A percentile compares a stretch with the other conserved stretches of the same genome.
These are phyloP conservation scores for Hyppa rectilinea DNA, from an alignment of 2,888 invertebrate genomes.

Conservation along the genomic window DNA sequence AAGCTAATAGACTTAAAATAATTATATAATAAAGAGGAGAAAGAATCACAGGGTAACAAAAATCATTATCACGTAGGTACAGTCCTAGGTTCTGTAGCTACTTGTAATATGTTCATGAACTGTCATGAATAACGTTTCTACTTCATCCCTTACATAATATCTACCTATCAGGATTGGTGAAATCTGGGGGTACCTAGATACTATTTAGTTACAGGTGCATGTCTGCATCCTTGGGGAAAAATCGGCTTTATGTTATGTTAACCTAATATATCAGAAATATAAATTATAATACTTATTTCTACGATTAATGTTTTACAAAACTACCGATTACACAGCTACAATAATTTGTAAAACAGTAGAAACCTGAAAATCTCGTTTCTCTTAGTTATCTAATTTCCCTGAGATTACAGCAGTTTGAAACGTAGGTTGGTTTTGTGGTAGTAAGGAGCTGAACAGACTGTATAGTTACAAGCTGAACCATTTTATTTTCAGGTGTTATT, in stretches of 20 bases:
- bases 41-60: too few relatives aligned
- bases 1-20: too few relatives aligned
- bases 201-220: too few relatives aligned
- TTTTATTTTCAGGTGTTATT: neutral
- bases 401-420: conserved; percentile 33
- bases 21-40: too few relatives aligned
- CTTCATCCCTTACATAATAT: too few relatives aligned
- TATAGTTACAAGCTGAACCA: neutral
- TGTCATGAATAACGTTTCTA: neutral
- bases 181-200: too few relatives aligned
- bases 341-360: neutral
- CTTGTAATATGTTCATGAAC: neutral
- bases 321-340: neutral
- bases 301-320: too few relatives aligned
- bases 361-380: conserved; percentile 19
- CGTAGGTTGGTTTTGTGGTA: conserved; percentile 4
- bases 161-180: neutral
- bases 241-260: neutral
- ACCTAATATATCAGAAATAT: neutral
- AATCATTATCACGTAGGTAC: neutral
- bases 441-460: neutral
- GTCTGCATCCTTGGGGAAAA: neutral
- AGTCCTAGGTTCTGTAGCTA: neutral
- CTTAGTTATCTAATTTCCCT: conserved; percentile 26
- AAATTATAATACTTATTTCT: too few relatives aligned